A percentile compares a stretch with the other conserved stretches of the same genome.
phyloP scores from a whole-genome alignment of 2,797 vertebrate genomes.

The Fundulus diaphanus region DNA sequence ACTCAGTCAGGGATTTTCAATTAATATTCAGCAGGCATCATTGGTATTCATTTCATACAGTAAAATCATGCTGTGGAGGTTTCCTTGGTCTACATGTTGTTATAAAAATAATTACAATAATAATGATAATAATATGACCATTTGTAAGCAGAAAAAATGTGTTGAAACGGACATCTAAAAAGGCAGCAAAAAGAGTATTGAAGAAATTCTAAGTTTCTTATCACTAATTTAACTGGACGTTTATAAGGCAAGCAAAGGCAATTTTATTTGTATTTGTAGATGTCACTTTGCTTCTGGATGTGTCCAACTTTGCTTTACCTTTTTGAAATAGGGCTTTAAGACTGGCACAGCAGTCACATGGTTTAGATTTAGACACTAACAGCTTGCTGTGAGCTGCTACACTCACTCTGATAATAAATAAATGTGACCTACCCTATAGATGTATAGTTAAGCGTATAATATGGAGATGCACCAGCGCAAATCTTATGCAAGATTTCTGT shows the following conservation, averaged over 20 bases:
- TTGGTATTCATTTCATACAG: neutral
- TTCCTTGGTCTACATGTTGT: neutral
- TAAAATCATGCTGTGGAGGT: neutral
- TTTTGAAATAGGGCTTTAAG: constrained; percentile 2
- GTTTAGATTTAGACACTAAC: neutral
- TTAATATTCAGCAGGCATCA: neutral
- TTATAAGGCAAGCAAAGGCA: too few relatives aligned
- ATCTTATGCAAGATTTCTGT: neutral
- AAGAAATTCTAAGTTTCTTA: neutral
- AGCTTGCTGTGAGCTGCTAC: neutral
- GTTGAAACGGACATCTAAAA: neutral
- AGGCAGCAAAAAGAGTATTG: too few relatives aligned
- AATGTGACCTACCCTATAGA: neutral
- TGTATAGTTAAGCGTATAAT: neutral
- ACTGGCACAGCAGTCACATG: neutral
- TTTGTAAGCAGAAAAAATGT: constrained; percentile 9
- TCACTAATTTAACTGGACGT: neutral
- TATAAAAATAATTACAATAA: neutral
- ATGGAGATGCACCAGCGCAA: neutral
- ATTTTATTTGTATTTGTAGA: too few relatives aligned
- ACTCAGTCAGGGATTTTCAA: neutral
- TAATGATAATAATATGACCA: neutral
- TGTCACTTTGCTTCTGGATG: constrained; percentile 5
- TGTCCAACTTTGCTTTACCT: constrained; percentile 10
- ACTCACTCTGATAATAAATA: neutral